Evolutionary conservation across 2,113 vertebrate genomes (phyloP), one percentile per base, ranked within the genome.

Genomic region (Centropristis striata): DNA sequence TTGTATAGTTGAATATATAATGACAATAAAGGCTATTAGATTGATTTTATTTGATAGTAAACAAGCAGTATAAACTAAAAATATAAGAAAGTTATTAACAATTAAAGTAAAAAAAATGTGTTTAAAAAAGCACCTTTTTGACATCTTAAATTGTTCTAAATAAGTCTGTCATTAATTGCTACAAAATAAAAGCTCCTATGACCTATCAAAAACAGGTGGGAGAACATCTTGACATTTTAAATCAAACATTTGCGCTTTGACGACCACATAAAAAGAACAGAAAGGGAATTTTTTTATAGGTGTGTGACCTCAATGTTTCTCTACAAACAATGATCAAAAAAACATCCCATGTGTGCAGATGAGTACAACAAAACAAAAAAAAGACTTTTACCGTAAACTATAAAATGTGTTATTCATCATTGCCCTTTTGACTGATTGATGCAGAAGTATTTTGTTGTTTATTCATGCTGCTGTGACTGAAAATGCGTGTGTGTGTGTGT

Each of bases 351-450:
- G 61, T 55, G 70, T 74, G n/a, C 10, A 1, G 59, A 70, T 8
- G 54, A 54, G 46, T 21, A 9, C 21, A 6, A 57, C 21, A 25
- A 71, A 77, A 67, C 1, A 27, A 21, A 63, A 53, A 58, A 58
- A 16, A 0, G 8, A 59, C 8, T 50, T 41, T 28, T 55, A 39
- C 27, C 8, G 25, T 59, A 23, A 75, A 58, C 53, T 39, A 15
- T 55, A 4, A 65, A 78, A 68, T 28, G 59, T 65, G 20, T 54
- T 44, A 44, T 49, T 61, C 15, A 21, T 67, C 54, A 49, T 23
- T 36, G 21, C 57, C 25, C 37, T 44, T 80, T 46, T 37, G 32
- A 27, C 49, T 71, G 78, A 86, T 80, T 67, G 49, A 70, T 47
- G 37, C 5, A 4, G 71, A 81, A 54, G 76, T 32, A 32, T 68